Conservation (phyloP, 2,113 vertebrate species). For the Aleadryas rufinucha region DNA sequence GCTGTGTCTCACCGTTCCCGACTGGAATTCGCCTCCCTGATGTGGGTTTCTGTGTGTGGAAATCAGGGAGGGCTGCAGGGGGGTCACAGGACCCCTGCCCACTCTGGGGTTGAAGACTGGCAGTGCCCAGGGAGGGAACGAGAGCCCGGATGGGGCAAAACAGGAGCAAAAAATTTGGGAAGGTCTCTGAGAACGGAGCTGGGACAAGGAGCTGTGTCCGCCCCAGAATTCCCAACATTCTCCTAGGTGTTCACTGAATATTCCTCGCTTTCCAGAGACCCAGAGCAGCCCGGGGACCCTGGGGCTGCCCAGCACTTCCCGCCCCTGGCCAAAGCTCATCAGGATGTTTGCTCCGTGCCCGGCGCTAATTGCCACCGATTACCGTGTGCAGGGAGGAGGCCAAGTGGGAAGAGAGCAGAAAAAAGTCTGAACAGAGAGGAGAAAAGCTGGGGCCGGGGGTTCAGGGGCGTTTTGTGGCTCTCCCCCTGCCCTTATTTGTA, state of each 20-base stretch:
- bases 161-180: neutral
- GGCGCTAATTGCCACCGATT: neutral
- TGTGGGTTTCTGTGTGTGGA: rapidly evolving
- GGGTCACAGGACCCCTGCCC: neutral
- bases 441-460: neutral
- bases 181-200: neutral
- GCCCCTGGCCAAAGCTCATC: neutral
- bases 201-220: neutral
- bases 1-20: rapidly evolving
- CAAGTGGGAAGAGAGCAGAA: neutral
- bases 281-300: too few species aligned
- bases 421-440: neutral
- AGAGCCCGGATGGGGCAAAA: too few species aligned
- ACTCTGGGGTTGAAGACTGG: neutral
- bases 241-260: neutral
- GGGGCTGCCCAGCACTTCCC: neutral
- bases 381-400: too few species aligned
- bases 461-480: neutral
- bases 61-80: neutral
- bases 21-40: neutral
- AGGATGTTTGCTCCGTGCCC: neutral
- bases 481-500: neutral
- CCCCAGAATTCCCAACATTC: neutral
- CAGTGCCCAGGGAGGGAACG: neutral
- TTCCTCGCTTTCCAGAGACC: neutral